Conservation (phyloP, 1,140 invertebrate genomes). For the Dinothrombium tinctorium region DNA sequence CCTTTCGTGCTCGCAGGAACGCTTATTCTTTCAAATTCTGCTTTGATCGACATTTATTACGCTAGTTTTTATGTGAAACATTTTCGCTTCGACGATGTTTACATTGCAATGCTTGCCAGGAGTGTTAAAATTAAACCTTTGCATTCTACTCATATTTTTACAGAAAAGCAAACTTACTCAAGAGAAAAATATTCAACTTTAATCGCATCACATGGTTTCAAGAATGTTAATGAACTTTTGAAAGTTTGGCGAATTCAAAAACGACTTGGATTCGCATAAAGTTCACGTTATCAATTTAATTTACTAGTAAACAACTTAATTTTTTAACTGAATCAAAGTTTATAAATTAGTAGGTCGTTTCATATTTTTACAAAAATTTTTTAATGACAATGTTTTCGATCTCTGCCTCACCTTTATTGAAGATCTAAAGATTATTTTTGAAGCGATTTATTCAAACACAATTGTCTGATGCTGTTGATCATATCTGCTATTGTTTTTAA, state of each 20-base stretch:
- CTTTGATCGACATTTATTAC: constrained; percentile 16
- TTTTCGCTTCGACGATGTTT: constrained; percentile 18
- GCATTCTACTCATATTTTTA: constrained; percentile 46
- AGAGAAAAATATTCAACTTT: constrained; percentile 39
- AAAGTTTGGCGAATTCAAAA: constrained; percentile 54
- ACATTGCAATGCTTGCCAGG: constrained; percentile 17
- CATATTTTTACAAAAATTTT: too few relatives aligned
- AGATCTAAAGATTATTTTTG: too few relatives aligned
- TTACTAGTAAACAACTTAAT: too few relatives aligned
- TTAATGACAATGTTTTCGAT: too few relatives aligned
- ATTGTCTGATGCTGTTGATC: too few relatives aligned
- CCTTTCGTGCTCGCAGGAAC: constrained; percentile 70
- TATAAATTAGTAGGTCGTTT: too few relatives aligned
- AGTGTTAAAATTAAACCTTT: constrained; percentile 14
- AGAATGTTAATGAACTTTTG: constrained; percentile 39
- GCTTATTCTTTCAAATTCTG: constrained; percentile 44
- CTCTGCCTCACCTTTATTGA: too few relatives aligned
- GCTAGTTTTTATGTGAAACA: constrained; percentile 15
- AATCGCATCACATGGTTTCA: constrained; percentile 60
- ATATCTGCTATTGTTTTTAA: too few relatives aligned
- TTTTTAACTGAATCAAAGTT: too few relatives aligned
- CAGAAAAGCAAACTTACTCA: constrained; percentile 41
- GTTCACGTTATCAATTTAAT: too few relatives aligned
- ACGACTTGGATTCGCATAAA: constrained; percentile 27
- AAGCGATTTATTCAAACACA: too few relatives aligned